These are phyloP conservation scores for Apis laboriosa DNA, from an alignment of 1,140 invertebrate species.

Conservation along the genomic window DNA sequence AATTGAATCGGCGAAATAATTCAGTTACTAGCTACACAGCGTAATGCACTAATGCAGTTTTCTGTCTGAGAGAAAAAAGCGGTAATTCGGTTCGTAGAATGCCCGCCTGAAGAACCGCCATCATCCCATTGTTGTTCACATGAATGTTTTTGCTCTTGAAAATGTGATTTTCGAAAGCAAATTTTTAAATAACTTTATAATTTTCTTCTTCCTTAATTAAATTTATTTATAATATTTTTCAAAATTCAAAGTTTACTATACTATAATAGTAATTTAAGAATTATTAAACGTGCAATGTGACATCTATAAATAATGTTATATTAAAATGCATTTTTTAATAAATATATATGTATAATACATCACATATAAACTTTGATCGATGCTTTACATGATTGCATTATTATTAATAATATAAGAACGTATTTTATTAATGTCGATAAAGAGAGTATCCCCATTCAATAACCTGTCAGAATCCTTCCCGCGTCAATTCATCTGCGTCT, in stretches of 20 bases:
- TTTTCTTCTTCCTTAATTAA: background rate
- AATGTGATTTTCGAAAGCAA: background rate
- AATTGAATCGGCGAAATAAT: constrained; percentile 45
- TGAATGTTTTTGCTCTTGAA: background rate
- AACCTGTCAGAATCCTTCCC: no score
- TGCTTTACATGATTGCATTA: background rate
- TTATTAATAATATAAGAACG: background rate
- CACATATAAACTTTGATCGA: no score
- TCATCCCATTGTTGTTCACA: background rate
- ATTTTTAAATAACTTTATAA: background rate
- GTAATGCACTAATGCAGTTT: constrained; percentile 58
- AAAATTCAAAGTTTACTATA: background rate
- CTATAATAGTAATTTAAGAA: no score
- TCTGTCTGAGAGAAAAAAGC: constrained; percentile 38
- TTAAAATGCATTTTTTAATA: no score
- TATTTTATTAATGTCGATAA: background rate
- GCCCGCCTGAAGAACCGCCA: background rate
- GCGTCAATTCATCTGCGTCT: background rate
- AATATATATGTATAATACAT: no score
- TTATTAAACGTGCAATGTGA: no score
- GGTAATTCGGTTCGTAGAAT: background rate
- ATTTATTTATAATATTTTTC: background rate
- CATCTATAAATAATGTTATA: no score
- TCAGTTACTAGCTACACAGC: constrained; percentile 40
- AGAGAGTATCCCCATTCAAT: background rate